phyloP scores from a whole-genome alignment of 2,113 vertebrate species.

The Crotophaga sulcirostris region DNA sequence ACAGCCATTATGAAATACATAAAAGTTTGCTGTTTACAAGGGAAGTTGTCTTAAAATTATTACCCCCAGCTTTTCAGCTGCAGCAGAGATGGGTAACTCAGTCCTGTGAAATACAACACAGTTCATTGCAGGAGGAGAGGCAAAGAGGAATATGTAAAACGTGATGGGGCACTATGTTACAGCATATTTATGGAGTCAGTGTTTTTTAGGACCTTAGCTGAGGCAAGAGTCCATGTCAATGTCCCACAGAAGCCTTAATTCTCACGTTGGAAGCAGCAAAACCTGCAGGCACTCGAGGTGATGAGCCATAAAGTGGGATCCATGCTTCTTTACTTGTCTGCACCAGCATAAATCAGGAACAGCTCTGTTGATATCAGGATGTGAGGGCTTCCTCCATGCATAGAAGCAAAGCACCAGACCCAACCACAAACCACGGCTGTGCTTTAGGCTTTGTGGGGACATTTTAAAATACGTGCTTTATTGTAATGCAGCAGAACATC shows the following conservation, averaged over 20 bases:
- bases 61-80: background rate
- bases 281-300: background rate
- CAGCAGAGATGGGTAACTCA: background rate
- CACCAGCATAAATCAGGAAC: background rate
- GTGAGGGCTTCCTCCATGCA: background rate
- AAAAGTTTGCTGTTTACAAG: background rate
- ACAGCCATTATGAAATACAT: background rate
- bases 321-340: background rate
- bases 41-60: background rate
- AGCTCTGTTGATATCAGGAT: background rate
- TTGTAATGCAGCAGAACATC: background rate
- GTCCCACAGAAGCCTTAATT: background rate
- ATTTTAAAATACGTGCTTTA: background rate
- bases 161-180: background rate
- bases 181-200: background rate
- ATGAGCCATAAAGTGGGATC: background rate
- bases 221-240: background rate
- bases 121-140: background rate
- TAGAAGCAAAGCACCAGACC: background rate
- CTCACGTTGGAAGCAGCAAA: background rate
- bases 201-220: background rate
- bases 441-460: background rate
- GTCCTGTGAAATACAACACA: background rate
- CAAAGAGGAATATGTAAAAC: background rate
- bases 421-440: background rate